phyloP scores from a whole-genome alignment of 2,888 invertebrate species.

The Iselma pallidipennis region DNA sequence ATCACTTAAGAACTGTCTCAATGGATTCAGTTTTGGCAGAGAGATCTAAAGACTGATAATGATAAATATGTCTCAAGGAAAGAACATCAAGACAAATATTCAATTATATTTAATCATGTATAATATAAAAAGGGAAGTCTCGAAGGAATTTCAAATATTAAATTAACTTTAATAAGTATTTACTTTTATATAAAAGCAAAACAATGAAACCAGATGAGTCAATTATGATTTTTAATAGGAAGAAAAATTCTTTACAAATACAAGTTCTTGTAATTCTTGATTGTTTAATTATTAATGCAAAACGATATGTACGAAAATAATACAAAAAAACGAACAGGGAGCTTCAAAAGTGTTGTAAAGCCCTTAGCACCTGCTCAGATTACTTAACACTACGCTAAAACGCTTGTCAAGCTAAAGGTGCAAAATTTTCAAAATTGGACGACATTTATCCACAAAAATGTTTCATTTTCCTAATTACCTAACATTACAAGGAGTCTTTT shows the following conservation, averaged over 20 bases:
- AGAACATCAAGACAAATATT: background rate
- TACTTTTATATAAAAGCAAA: background rate
- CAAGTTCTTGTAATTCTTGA: background rate
- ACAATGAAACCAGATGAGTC: background rate
- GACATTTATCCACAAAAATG: no score
- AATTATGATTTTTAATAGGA: background rate
- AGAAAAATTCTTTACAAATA: background rate
- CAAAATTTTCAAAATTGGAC: no score
- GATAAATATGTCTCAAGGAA: conserved; percentile 33
- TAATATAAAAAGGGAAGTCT: background rate
- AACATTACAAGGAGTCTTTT: no score
- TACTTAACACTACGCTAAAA: no score
- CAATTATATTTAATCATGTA: background rate
- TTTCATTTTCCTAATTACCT: no score
- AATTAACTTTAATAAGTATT: background rate
- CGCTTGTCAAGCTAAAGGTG: no score
- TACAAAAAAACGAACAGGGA: background rate
- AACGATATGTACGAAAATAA: background rate
- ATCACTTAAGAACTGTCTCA: conserved; percentile 34
- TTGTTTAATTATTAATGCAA: background rate
- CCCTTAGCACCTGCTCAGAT: no score
- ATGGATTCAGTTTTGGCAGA: conserved; percentile 1
- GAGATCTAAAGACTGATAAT: conserved; percentile 37
- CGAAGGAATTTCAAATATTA: background rate
- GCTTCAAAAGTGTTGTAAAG: no score